Evolutionary conservation across 2,888 invertebrate species (phyloP).

Genomic region (Lysandra coridon): DNA sequence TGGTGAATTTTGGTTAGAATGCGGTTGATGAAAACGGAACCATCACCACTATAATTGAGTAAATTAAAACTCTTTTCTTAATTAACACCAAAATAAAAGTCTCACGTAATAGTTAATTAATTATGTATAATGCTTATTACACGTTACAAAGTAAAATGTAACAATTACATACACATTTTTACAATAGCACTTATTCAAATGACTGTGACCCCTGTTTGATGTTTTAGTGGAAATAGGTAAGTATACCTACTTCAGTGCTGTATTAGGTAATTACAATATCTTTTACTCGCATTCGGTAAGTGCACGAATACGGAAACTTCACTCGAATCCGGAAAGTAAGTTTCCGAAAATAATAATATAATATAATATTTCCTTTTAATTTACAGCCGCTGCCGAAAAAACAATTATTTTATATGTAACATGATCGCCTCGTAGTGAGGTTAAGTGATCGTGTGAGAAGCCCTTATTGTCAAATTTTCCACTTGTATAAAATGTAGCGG

Average conservation of each 20-base stretch:
- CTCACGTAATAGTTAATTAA: not conserved
- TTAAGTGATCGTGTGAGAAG: not conserved
- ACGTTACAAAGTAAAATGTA: constrained; percentile 7
- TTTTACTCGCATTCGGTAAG: no score
- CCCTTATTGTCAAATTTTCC: not conserved
- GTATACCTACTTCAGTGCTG: not conserved
- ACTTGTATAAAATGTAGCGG: not conserved
- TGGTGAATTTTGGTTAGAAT: no score
- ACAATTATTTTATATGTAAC: no score
- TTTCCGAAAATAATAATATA: no score
- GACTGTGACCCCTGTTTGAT: not conserved
- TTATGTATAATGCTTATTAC: not conserved
- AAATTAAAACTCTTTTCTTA: not conserved
- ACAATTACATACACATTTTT: not conserved
- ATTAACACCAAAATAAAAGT: not conserved
- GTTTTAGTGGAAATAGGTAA: not conserved
- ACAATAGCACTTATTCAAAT: not conserved
- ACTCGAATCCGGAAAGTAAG: no score
- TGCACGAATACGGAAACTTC: no score
- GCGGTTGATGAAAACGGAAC: no score
- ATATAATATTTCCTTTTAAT: no score
- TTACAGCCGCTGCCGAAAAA: no score
- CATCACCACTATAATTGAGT: no score
- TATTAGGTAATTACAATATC: no score
- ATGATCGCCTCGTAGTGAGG: not conserved